These are phyloP conservation scores for Tympanuchus pallidicinctus DNA, from an alignment of 2,113 vertebrate genomes.

Conservation along the genomic window DNA sequence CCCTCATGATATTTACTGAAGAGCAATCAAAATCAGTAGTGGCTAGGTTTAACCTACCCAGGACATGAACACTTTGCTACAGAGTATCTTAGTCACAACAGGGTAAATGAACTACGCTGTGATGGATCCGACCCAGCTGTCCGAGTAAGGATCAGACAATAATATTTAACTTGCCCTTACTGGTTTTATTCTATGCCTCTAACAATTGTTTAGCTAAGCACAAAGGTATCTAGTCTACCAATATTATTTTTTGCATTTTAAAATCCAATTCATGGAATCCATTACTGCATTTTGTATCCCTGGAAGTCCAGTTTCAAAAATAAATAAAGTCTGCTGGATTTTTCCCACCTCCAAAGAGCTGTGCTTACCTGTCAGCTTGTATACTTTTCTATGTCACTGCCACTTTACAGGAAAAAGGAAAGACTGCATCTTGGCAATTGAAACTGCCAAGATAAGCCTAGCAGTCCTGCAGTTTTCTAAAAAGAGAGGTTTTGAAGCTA, in stretches of 20 bases:
- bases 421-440: neutral
- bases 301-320: neutral
- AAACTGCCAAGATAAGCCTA: neutral
- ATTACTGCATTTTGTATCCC: neutral
- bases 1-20: neutral
- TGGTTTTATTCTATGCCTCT: neutral
- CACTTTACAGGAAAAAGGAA: neutral
- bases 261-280: neutral
- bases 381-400: neutral
- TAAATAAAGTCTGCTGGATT: neutral
- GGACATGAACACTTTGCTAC: conserved; percentile 10
- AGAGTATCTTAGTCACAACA: neutral
- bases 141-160: conserved; percentile 7
- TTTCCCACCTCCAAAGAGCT: neutral
- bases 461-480: neutral
- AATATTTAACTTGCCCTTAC: neutral
- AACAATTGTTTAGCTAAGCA: neutral
- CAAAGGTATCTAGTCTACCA: neutral
- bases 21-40: neutral
- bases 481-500: neutral
- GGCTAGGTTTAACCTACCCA: neutral
- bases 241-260: neutral
- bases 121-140: neutral
- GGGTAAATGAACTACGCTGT: neutral
- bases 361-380: neutral